A percentile compares a stretch with the other conserved stretches of the same genome.
Evolutionary conservation across 53 echinoderm and acorn worm genomes (phyloP).

Genomic region (Zoroaster sp.): DNA sequence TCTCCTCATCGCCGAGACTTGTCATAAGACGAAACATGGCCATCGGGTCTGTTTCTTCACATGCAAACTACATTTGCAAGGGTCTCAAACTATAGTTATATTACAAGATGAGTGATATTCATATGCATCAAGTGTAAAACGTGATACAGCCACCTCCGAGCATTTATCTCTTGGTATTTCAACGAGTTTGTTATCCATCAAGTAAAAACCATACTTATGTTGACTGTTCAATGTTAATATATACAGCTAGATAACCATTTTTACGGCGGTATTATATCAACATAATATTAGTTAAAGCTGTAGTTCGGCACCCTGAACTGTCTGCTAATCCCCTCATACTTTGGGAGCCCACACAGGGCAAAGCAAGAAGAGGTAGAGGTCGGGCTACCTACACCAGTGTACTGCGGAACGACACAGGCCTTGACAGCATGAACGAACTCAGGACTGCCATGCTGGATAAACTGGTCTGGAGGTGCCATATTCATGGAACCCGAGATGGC

Average conservation of each 20-base stretch:
- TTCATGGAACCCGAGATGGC: too few relatives aligned
- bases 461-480: too few relatives aligned
- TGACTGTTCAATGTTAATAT: background rate
- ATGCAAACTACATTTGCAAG: background rate
- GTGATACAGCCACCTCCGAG: background rate
- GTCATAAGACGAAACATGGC: background rate
- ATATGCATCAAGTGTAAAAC: conserved; percentile 31
- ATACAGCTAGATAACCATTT: background rate
- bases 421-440: too few relatives aligned
- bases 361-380: too few relatives aligned
- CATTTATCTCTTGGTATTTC: background rate
- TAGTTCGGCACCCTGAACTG: too few relatives aligned
- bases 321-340: too few relatives aligned
- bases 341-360: too few relatives aligned
- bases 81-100: background rate
- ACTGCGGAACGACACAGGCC: too few relatives aligned
- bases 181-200: background rate
- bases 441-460: too few relatives aligned
- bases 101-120: conserved; percentile 15
- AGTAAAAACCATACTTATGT: background rate
- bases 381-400: too few relatives aligned
- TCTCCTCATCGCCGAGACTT: background rate
- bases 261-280: background rate
- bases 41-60: background rate
- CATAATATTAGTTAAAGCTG: background rate